Evolutionary conservation across 1,140 invertebrate species (phyloP).

Genomic region (Drosophila tropicalis): DNA sequence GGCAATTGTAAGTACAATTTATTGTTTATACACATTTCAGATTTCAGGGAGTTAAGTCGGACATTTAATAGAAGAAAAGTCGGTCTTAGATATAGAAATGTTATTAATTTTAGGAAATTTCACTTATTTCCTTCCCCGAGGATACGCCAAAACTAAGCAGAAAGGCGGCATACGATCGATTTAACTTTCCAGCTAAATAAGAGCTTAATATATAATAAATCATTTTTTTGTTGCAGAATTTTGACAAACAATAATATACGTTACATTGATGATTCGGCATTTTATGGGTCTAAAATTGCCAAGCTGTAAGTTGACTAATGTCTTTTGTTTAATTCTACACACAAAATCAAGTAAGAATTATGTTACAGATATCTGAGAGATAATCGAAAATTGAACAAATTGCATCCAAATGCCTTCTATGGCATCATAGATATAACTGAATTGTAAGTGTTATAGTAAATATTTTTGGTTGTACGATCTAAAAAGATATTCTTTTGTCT

Average conservation of each 20-base stretch:
- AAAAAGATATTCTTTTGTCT: background rate
- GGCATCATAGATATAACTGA: constrained; percentile 85
- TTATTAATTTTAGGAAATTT: too few relatives aligned
- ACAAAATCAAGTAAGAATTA: background rate
- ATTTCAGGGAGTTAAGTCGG: too few relatives aligned
- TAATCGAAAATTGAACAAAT: constrained; percentile 85
- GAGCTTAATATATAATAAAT: too few relatives aligned
- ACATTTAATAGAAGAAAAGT: too few relatives aligned
- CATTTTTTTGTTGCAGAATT: constrained; percentile 83
- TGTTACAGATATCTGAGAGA: constrained; percentile 87
- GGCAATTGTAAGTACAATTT: constrained; percentile 85
- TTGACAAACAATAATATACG: constrained; percentile 87
- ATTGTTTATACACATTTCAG: too few relatives aligned
- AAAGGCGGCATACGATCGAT: too few relatives aligned
- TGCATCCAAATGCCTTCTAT: constrained; percentile 88
- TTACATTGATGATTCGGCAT: constrained; percentile 86
- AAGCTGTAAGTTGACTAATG: constrained; percentile 85
- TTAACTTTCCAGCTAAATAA: too few relatives aligned
- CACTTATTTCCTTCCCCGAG: too few relatives aligned
- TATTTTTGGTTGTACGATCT: background rate
- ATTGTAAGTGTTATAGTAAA: constrained; percentile 85
- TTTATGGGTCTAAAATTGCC: constrained; percentile 87
- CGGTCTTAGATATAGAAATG: too few relatives aligned
- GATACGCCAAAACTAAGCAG: too few relatives aligned
- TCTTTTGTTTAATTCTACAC: background rate